Percentiles rank a stretch among this genome's conserved stretches.
Evolutionary conservation across 2,113 vertebrate genomes (phyloP).

Genomic region (Ascaphus truei): DNA sequence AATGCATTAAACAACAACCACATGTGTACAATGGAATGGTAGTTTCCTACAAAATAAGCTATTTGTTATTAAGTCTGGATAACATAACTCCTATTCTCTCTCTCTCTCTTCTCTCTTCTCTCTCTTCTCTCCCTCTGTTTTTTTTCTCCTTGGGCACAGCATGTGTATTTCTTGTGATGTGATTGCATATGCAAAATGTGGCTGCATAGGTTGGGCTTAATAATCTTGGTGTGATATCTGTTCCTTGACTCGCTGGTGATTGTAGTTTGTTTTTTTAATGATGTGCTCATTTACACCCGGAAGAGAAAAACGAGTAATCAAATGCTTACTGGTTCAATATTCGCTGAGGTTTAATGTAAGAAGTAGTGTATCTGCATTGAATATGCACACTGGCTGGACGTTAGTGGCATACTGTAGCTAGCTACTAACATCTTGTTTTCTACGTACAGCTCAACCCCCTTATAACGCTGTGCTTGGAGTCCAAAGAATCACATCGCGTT

Average conservation of each 20-base stretch:
- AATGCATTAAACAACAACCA: not conserved
- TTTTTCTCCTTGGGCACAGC: conserved; percentile 35
- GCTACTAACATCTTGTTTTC: not conserved
- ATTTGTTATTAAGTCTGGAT: conserved; percentile 8
- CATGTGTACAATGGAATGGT: not conserved
- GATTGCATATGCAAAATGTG: conserved; percentile 37
- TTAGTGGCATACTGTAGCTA: not conserved
- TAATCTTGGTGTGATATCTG: conserved; percentile 22
- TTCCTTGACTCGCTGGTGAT: not conserved
- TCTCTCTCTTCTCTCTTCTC: not conserved
- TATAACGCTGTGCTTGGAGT: too few species aligned
- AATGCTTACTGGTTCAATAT: conserved; percentile 6
- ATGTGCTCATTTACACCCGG: conserved; percentile 35
- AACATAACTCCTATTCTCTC: not conserved
- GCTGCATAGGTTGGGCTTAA: conserved; percentile 19
- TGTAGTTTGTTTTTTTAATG: conserved; percentile 32
- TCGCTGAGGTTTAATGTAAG: not conserved
- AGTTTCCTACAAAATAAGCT: not conserved
- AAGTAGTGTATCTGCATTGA: conserved; percentile 2
- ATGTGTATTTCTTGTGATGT: conserved; percentile 36
- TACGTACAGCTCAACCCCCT: too few species aligned
- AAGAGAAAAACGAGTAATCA: conserved; percentile 16
- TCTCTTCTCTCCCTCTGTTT: conserved; percentile 11
- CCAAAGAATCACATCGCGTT: too few species aligned
- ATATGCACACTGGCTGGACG: not conserved